Percentiles rank a stretch among this genome's conserved stretches.
Evolutionary conservation across 2,113 vertebrate genomes (phyloP).

Genomic region (Notarius quadriscutis): DNA sequence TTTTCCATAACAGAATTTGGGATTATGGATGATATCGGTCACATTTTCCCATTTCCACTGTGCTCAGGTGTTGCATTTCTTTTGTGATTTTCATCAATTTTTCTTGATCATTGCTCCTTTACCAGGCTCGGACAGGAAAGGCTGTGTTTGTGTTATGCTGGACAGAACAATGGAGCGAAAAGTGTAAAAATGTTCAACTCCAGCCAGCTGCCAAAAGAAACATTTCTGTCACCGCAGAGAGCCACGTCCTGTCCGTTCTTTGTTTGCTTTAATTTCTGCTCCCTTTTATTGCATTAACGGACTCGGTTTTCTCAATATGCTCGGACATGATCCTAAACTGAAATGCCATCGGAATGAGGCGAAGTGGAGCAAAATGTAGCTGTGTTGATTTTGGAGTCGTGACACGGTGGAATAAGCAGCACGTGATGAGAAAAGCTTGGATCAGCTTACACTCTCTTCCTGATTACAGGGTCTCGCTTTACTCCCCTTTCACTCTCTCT

Average conservation of each 20-base stretch:
- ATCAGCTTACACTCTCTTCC: slow-evolving; percentile 14
- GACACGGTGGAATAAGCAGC: slow-evolving; percentile 23
- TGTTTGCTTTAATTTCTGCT: slow-evolving; percentile 18
- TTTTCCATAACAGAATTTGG: neutral
- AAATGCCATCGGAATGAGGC: slow-evolving; percentile 27
- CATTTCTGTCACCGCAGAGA: slow-evolving; percentile 48
- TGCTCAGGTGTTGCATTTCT: neutral
- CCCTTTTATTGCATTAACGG: slow-evolving; percentile 23
- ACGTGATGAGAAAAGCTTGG: slow-evolving; percentile 2
- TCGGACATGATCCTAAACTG: slow-evolving; percentile 7
- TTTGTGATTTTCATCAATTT: neutral
- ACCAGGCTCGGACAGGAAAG: slow-evolving; percentile 39
- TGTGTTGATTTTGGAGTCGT: slow-evolving; percentile 28
- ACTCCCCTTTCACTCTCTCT: neutral
- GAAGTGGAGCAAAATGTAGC: neutral
- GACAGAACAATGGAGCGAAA: slow-evolving; percentile 48
- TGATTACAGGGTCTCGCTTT: neutral
- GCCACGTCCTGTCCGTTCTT: slow-evolving; percentile 32
- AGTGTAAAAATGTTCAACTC: slow-evolving; percentile 37
- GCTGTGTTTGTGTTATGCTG: slow-evolving; percentile 44
- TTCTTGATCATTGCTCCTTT: slow-evolving; percentile 25
- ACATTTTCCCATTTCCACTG: slow-evolving; percentile 8
- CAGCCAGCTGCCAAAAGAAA: slow-evolving; percentile 50
- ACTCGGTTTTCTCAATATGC: neutral
- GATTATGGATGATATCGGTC: neutral